Conservation (phyloP, 2,113 vertebrate genomes). For the Plectropomus leopardus region DNA sequence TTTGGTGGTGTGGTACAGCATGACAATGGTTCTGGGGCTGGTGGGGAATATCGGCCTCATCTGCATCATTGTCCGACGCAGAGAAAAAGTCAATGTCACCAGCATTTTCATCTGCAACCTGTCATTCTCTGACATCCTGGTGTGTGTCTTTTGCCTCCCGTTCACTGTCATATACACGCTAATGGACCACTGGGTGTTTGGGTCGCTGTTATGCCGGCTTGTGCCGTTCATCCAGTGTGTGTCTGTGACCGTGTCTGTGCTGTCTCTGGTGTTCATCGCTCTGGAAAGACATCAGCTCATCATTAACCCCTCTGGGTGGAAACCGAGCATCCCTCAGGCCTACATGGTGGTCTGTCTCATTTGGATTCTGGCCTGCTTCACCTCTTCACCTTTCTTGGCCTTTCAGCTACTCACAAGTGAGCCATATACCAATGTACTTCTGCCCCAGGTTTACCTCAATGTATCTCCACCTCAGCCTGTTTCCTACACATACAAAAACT, state of each 20-base stretch:
- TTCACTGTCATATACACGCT: slow-evolving; percentile 91
- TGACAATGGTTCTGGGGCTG: slow-evolving; percentile 90
- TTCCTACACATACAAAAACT: slow-evolving; percentile 53
- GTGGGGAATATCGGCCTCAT: slow-evolving; percentile 92
- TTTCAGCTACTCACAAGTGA: slow-evolving; percentile 88
- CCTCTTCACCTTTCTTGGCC: slow-evolving; percentile 90
- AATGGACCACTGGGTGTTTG: slow-evolving; percentile 97
- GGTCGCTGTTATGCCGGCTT: slow-evolving; percentile 90
- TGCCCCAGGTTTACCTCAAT: slow-evolving; percentile 59
- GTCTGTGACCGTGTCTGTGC: slow-evolving; percentile 92
- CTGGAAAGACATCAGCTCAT: slow-evolving; percentile 96
- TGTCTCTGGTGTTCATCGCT: slow-evolving; percentile 94
- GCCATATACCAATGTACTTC: slow-evolving; percentile 83
- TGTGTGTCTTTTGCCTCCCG: slow-evolving; percentile 92
- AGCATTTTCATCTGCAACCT: slow-evolving; percentile 93
- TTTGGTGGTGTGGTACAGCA: slow-evolving; percentile 88
- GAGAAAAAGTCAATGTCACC: slow-evolving; percentile 91
- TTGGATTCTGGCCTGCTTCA: slow-evolving; percentile 89
- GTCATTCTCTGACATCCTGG: slow-evolving; percentile 93
- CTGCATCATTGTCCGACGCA: slow-evolving; percentile 88
- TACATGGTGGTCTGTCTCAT: slow-evolving; percentile 87
- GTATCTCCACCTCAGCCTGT: slow-evolving; percentile 39
- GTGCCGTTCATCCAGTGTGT: slow-evolving; percentile 92
- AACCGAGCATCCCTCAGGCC: slow-evolving; percentile 90
- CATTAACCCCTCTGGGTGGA: slow-evolving; percentile 93